phyloP scores from a whole-genome alignment of 2,888 invertebrate species.

The Agrotis ipsilon region DNA sequence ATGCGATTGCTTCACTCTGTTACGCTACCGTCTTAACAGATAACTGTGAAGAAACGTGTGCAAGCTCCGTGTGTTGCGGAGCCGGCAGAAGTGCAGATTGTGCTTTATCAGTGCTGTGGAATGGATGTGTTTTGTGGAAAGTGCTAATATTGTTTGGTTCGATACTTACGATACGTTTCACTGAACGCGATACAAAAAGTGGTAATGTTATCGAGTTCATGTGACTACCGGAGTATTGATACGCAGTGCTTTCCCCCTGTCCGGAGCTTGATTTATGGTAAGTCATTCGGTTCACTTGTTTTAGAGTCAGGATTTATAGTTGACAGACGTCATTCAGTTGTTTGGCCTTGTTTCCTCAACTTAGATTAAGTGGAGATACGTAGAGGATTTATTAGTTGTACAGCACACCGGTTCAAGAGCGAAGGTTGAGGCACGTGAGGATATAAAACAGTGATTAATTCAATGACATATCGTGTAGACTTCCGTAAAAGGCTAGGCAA shows the following conservation, averaged over 20 bases:
- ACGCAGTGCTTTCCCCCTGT: slow-evolving; percentile 82
- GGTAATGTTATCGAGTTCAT: slow-evolving; percentile 84
- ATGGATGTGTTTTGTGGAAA: slow-evolving; percentile 86
- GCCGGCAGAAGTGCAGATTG: slow-evolving; percentile 82
- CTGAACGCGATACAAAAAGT: slow-evolving; percentile 84
- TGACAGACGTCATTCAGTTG: slow-evolving; percentile 58
- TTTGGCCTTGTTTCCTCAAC: slow-evolving; percentile 51
- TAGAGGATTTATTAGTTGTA: slow-evolving; percentile 40
- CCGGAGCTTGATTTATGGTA: slow-evolving; percentile 85
- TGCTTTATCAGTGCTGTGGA: slow-evolving; percentile 86
- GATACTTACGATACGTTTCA: slow-evolving; percentile 82
- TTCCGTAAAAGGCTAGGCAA: slow-evolving; percentile 72
- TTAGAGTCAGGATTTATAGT: slow-evolving; percentile 63
- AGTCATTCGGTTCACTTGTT: slow-evolving; percentile 74
- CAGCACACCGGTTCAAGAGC: slow-evolving; percentile 48
- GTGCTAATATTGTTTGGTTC: slow-evolving; percentile 83
- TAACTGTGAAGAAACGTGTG: slow-evolving; percentile 88
- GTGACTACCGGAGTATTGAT: slow-evolving; percentile 84
- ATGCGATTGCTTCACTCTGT: slow-evolving; percentile 85
- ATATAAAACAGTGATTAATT: slow-evolving; percentile 71
- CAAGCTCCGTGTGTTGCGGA: slow-evolving; percentile 83
- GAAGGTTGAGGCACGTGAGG: slow-evolving; percentile 67
- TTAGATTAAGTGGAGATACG: slow-evolving; percentile 36
- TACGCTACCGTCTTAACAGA: slow-evolving; percentile 84
- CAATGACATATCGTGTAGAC: slow-evolving; percentile 72